Conservation (phyloP, 2,797 vertebrate genomes). For the Hybognathus amarus region DNA sequence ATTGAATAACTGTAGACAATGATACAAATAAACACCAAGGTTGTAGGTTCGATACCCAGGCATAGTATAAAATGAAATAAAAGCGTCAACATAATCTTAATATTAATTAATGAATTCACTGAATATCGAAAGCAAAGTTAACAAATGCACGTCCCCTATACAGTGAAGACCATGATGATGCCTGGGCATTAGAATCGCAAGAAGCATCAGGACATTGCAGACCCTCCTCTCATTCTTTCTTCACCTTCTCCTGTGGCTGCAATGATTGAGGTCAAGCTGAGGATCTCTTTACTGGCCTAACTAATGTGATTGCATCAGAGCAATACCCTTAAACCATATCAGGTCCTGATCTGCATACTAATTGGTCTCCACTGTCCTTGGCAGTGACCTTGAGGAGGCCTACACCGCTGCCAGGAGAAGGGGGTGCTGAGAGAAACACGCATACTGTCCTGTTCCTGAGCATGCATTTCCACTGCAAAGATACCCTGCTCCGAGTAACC, state of each 20-base stretch:
- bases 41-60: background rate
- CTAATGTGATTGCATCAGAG: slow-evolving; percentile 96
- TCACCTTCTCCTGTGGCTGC: slow-evolving; percentile 71
- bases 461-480: slow-evolving; percentile 88
- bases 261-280: slow-evolving; percentile 90
- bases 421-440: slow-evolving; percentile 77
- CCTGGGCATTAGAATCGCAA: slow-evolving; percentile 16
- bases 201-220: slow-evolving; percentile 41
- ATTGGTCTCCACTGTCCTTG: slow-evolving; percentile 90
- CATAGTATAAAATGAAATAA: background rate
- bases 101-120: background rate
- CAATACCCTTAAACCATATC: slow-evolving; percentile 93
- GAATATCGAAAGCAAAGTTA: background rate
- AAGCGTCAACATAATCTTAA: background rate
- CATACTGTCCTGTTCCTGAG: slow-evolving; percentile 74
- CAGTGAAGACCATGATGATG: background rate
- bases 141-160: background rate
- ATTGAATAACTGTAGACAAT: background rate
- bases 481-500: slow-evolving; percentile 73
- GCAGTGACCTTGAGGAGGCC: slow-evolving; percentile 84
- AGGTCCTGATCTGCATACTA: slow-evolving; percentile 95
- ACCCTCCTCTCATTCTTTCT: slow-evolving; percentile 51
- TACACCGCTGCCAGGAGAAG: slow-evolving; percentile 79
- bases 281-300: slow-evolving; percentile 89
- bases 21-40: background rate